A percentile compares a stretch with the other conserved stretches of the same genome.
These are phyloP conservation scores for Microcebus jonahi DNA, from an alignment of 2,113 vertebrate genomes.

Conservation along the genomic window DNA sequence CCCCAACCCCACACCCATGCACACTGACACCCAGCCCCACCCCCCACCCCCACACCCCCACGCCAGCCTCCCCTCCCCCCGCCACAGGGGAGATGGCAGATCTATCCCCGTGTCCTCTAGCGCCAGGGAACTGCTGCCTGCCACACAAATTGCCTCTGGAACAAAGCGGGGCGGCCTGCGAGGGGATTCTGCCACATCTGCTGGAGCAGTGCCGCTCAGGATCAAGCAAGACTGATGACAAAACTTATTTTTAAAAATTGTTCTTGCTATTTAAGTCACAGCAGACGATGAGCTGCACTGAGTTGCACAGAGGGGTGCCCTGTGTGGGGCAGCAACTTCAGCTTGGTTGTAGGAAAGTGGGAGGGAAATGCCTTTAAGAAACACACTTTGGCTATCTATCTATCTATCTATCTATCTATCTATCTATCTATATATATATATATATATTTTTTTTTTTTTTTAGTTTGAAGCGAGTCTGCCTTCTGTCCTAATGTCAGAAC, in stretches of 20 bases:
- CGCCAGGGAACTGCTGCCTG: not conserved
- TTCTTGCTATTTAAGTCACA: constrained; percentile 29
- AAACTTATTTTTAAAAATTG: constrained; percentile 44
- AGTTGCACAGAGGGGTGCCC: not conserved
- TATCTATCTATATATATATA: not conserved
- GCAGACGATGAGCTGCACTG: not conserved
- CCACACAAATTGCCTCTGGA: not conserved
- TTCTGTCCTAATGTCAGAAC: not conserved
- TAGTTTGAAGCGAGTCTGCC: not conserved
- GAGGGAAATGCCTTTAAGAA: not conserved
- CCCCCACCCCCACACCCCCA: not conserved
- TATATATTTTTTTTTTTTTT: not conserved
- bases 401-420: not conserved
- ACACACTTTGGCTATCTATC: too few species aligned
- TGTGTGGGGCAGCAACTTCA: not conserved
- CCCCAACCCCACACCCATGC: not conserved
- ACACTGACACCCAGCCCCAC: not conserved
- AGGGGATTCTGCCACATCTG: not conserved
- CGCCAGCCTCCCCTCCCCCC: not conserved
- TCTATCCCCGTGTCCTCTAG: too few species aligned
- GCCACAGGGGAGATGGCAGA: not conserved
- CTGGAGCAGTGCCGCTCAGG: not conserved
- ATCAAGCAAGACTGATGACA: constrained; percentile 2
- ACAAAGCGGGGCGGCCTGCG: not conserved
- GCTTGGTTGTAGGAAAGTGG: not conserved